Percentiles rank a stretch among this genome's conserved stretches.
These are phyloP conservation scores for Thamnophis sirtalis DNA, from an alignment of 2,113 vertebrate species.

Conservation along the genomic window DNA sequence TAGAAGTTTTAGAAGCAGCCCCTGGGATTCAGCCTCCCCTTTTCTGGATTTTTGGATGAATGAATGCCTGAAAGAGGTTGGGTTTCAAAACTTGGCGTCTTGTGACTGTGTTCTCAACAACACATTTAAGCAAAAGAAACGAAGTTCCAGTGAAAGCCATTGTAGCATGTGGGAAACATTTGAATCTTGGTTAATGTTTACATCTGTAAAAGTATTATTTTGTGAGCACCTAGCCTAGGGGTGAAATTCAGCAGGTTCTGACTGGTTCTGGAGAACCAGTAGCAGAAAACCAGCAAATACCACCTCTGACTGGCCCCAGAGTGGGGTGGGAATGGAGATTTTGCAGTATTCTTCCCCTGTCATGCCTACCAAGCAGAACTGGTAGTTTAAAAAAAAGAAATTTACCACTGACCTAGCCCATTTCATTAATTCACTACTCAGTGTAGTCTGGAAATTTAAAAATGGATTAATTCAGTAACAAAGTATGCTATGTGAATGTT, in stretches of 20 bases:
- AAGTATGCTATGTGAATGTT: background rate
- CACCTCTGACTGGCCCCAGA: no score
- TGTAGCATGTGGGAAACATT: background rate
- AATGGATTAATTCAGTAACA: background rate
- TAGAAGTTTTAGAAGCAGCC: background rate
- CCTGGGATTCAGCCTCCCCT: background rate
- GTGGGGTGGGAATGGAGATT: no score
- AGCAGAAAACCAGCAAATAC: no score
- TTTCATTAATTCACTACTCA: background rate
- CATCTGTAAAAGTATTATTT: background rate
- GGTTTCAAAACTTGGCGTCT: background rate
- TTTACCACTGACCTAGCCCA: background rate
- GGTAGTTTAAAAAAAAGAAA: no score
- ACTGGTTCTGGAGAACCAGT: no score
- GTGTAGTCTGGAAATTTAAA: background rate
- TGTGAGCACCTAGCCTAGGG: background rate
- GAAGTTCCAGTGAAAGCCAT: background rate
- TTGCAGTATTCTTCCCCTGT: no score
- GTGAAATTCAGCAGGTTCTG: no score
- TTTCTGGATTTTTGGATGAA: background rate
- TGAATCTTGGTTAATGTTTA: background rate
- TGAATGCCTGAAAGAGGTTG: background rate
- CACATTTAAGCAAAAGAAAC: background rate
- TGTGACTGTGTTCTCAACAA: background rate
- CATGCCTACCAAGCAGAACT: no score